Evolutionary conservation across 2,113 vertebrate species (phyloP).

Genomic region (Octodon degus): DNA sequence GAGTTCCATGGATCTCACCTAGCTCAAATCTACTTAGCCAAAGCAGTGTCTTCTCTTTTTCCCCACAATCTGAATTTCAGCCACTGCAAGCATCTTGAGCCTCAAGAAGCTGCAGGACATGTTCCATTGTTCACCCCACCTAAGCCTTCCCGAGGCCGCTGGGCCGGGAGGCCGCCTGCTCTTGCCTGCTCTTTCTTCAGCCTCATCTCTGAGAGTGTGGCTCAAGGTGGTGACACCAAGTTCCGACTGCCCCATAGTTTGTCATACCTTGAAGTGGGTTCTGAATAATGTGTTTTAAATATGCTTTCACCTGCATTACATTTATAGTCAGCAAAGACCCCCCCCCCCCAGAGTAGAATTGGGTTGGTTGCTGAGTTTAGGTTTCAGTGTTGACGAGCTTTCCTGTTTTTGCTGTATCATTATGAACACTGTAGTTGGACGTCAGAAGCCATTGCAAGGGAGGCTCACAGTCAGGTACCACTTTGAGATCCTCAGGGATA

Average conservation of each 20-base stretch:
- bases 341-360: not conserved
- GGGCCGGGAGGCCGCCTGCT: not conserved
- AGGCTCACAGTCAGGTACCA: not conserved
- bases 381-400: slow-evolving; percentile 29
- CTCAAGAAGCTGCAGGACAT: not conserved
- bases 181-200: not conserved
- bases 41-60: not conserved
- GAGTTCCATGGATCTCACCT: not conserved
- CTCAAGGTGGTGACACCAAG: not conserved
- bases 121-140: not conserved
- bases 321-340: slow-evolving; percentile 20
- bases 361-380: not conserved
- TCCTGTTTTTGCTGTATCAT: not conserved
- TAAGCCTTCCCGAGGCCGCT: not conserved
- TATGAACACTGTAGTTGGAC: not conserved
- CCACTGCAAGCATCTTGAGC: not conserved
- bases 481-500: slow-evolving; percentile 7
- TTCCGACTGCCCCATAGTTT: not conserved
- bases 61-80: slow-evolving; percentile 6
- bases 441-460: not conserved
- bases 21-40: slow-evolving; percentile 2
- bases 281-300: not conserved
- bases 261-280: not conserved
- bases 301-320: not conserved
- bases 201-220: not conserved